Evolutionary conservation across 2,888 invertebrate genomes (phyloP).

Genomic region (Carcina quercana): DNA sequence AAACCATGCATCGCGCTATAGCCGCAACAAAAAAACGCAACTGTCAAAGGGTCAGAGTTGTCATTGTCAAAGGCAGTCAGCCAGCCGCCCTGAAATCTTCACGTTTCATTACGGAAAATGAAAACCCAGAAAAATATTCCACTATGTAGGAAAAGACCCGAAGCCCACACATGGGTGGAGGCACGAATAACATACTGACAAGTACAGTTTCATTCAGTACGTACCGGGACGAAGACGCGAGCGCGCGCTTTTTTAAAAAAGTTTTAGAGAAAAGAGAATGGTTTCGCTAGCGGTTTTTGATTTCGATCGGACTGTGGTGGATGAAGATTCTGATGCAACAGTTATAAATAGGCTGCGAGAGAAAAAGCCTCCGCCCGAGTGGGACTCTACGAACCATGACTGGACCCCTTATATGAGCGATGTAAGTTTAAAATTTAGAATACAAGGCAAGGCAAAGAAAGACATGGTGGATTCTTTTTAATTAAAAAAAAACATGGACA

Average conservation of each 20-base stretch:
- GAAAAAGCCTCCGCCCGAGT: constrained; percentile 56
- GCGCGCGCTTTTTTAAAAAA: constrained; percentile 25
- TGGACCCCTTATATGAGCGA: constrained; percentile 69
- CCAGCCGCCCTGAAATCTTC: constrained; percentile 15
- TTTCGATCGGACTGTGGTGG: constrained; percentile 62
- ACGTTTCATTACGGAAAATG: not conserved
- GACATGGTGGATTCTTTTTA: not conserved
- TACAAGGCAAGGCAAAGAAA: too few species aligned
- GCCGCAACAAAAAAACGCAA: not conserved
- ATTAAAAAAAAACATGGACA: not conserved
- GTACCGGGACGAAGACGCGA: constrained; percentile 8
- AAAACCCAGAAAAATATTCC: too few species aligned
- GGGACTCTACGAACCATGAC: constrained; percentile 47
- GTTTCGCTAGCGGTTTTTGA: constrained; percentile 56
- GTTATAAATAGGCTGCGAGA: constrained; percentile 55
- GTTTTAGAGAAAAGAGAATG: too few species aligned
- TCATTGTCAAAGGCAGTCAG: constrained; percentile 13
- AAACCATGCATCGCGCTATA: too few species aligned
- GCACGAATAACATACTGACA: not conserved
- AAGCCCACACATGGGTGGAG: too few species aligned
- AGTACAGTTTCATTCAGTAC: too few species aligned
- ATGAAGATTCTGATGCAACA: constrained; percentile 60
- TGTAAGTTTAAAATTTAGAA: constrained; percentile 34
- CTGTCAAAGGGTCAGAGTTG: not conserved
- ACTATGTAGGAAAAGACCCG: too few species aligned